These are phyloP conservation scores for Aplochiton taeniatus DNA, from an alignment of 2,797 vertebrate species.

Conservation along the genomic window DNA sequence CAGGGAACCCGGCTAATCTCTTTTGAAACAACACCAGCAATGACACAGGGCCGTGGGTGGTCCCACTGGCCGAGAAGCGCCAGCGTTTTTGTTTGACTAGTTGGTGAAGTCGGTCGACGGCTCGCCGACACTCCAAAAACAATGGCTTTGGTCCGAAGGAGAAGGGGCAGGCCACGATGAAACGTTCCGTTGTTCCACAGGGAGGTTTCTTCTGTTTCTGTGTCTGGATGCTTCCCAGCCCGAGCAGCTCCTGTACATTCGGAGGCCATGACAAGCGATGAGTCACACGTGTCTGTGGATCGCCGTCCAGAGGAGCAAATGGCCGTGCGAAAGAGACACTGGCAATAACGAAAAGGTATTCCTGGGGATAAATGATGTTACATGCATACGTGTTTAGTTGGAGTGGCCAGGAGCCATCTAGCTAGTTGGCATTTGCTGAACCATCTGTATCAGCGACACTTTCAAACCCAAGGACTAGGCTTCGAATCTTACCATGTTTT, in stretches of 20 bases:
- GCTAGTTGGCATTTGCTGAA: no score
- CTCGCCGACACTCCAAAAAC: background rate
- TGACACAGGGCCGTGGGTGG: constrained; percentile 54
- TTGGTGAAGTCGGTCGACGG: background rate
- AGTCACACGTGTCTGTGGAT: constrained; percentile 42
- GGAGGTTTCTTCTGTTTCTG: background rate
- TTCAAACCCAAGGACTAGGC: no score
- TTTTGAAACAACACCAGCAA: constrained; percentile 23
- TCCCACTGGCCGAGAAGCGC: constrained; percentile 32
- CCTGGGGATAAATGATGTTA: no score
- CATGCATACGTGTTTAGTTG: constrained; percentile 4
- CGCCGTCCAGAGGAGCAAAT: constrained; percentile 27
- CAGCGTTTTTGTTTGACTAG: background rate
- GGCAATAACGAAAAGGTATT: background rate
- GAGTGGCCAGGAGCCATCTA: background rate
- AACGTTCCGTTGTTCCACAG: background rate
- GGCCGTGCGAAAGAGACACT: constrained; percentile 21
- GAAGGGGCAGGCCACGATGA: background rate
- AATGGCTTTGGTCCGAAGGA: background rate
- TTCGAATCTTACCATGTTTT: no score
- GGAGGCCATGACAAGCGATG: constrained; percentile 33
- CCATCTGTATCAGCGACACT: no score
- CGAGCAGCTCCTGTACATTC: no score
- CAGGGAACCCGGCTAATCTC: constrained; percentile 44
- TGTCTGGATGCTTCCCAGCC: background rate